phyloP scores from a whole-genome alignment of 2,888 invertebrate species.

The Oscheius sp. region DNA sequence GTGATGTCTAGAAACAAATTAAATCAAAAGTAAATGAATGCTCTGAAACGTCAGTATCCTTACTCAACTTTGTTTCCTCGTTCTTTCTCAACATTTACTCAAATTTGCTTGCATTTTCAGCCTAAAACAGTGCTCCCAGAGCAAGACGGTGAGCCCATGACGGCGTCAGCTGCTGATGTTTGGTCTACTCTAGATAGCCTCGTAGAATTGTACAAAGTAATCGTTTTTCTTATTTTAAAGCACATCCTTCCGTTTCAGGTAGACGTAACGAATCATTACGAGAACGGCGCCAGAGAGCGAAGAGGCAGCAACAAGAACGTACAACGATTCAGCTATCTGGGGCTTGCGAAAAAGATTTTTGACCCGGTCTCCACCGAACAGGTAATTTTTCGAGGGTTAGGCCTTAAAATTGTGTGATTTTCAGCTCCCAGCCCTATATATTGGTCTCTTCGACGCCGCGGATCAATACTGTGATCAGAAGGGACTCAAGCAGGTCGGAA shows the following conservation, averaged over 20 bases:
- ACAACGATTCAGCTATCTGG: background rate
- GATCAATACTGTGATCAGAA: constrained; percentile 8
- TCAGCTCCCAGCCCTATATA: constrained; percentile 18
- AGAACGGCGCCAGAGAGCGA: background rate
- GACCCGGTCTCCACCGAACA: constrained; percentile 5
- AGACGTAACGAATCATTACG: constrained; percentile 20
- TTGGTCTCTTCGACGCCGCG: constrained; percentile 22
- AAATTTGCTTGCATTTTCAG: too few relatives aligned
- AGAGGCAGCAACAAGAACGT: background rate
- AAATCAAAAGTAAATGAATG: too few relatives aligned
- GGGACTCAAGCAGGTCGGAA: background rate
- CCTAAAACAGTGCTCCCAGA: background rate
- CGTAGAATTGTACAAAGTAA: constrained; percentile 16
- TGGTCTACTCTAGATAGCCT: constrained; percentile 8
- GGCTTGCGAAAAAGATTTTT: constrained; percentile 21
- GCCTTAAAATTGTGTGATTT: background rate
- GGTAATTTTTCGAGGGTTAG: background rate
- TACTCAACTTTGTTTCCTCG: too few relatives aligned
- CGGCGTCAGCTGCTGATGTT: background rate
- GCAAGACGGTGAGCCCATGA: background rate
- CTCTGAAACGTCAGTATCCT: too few relatives aligned
- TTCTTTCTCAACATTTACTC: too few relatives aligned
- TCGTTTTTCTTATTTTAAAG: background rate
- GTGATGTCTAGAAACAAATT: too few relatives aligned
- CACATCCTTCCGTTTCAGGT: background rate